Evolutionary conservation across 2,888 invertebrate species (phyloP), one percentile per base, ranked within the genome.

Genomic region (Phrixothrix hirtus): DNA sequence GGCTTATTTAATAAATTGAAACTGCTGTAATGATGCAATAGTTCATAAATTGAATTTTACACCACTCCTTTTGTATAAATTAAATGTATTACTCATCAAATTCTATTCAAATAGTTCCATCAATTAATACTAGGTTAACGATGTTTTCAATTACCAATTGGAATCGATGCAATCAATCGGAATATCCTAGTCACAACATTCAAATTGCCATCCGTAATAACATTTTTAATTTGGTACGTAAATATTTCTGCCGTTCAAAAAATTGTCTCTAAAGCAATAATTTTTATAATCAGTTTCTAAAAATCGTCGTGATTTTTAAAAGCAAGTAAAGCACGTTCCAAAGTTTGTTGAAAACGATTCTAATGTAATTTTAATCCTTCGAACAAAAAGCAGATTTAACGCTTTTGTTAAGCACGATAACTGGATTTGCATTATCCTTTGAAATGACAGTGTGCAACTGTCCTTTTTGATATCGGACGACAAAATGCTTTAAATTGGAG

Each of bases 301-400:
- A 13, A 14, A 38, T 38, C 38, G 15, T 26, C 26, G 38, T 38
- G 38, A 38, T 38, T 38, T 38, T 38, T 26, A 25, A 32, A 42
- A 32, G 14, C 25, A 10, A 21, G 25, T 34, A 17, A 29, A 11
- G 32, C 30, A 32, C 47, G 26, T 47, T 26, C 39, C 32, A 26
- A 31, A 47, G 38, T 46, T 46, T 38, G 21, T 31, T 21, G 25
- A 46, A 48, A 49, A 21, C 29, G 17, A 13, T 36, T 17, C 27
- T 43, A 43, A 42, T 49, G 42, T 42, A 49, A 49, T 42, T 42
- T 49, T 49, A 49, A 49, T 48, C 39, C 48, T 48, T 41, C 34
- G 17, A 39, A 34, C 48, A 48, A 48, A 38, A 48, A 48, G 34
- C 41, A 34, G 48, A 48, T 48, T 39, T 41, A 41, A 17, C 35